These are phyloP conservation scores for Drosophila parabipectinata DNA, from an alignment of 1,140 invertebrate genomes.

Conservation along the genomic window DNA sequence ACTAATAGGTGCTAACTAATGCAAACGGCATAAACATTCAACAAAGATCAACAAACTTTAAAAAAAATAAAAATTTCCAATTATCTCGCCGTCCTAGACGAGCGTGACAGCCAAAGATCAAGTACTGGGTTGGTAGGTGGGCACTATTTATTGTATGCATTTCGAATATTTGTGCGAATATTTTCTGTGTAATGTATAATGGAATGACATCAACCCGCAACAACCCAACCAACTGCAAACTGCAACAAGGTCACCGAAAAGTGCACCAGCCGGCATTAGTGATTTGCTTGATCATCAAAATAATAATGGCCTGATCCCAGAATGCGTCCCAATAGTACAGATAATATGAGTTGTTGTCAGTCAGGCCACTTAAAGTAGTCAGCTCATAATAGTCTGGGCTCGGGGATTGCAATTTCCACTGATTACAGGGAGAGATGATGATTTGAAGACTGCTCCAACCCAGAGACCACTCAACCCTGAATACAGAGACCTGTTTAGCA, in stretches of 20 bases:
- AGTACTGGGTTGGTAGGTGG: slow-evolving; percentile 6
- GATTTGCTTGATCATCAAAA: slow-evolving; percentile 11
- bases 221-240: not conserved
- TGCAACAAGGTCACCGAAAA: slow-evolving; percentile 19
- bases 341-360: slow-evolving; percentile 20
- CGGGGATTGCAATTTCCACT: not conserved
- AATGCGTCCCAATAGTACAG: not conserved
- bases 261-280: not conserved
- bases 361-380: slow-evolving; percentile 6
- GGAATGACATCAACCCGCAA: slow-evolving; percentile 33
- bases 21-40: slow-evolving; percentile 8
- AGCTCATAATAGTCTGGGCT: not conserved
- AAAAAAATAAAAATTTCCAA: slow-evolving; percentile 15
- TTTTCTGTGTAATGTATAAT: slow-evolving; percentile 16
- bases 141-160: slow-evolving; percentile 13
- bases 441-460: not conserved
- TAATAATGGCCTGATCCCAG: not conserved
- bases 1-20: slow-evolving; percentile 20
- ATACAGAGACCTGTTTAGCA: slow-evolving; percentile 26
- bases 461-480: not conserved
- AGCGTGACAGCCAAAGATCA: slow-evolving; percentile 40
- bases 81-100: slow-evolving; percentile 12
- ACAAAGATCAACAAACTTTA: slow-evolving; percentile 37
- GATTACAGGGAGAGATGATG: slow-evolving; percentile 12
- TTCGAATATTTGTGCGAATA: slow-evolving; percentile 20